Evolutionary conservation across 1,140 invertebrate species (phyloP).

Genomic region (Pseudomyrmex cubaensis): DNA sequence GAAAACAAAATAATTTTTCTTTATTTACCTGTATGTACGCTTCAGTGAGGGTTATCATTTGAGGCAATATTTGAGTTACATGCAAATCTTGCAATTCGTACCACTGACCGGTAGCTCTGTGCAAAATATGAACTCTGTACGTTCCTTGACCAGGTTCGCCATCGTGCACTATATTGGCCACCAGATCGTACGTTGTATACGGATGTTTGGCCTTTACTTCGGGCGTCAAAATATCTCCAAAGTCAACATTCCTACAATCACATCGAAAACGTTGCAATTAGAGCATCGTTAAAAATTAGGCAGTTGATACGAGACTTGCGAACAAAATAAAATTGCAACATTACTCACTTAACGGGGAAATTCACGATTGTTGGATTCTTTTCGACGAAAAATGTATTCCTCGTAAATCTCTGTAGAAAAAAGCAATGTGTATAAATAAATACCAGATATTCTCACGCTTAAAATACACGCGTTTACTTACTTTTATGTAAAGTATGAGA

Average conservation of each 20-base stretch:
- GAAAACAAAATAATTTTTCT: background rate
- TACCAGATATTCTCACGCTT: background rate
- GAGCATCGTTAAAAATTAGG: slow-evolving; percentile 43
- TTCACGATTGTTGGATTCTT: slow-evolving; percentile 99
- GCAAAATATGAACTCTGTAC: slow-evolving; percentile 97
- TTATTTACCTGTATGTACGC: slow-evolving; percentile 95
- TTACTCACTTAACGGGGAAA: slow-evolving; percentile 98
- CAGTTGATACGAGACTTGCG: slow-evolving; percentile 3
- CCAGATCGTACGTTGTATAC: slow-evolving; percentile 96
- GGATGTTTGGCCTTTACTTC: slow-evolving; percentile 92
- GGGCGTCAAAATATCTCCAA: slow-evolving; percentile 96
- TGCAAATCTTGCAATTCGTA: slow-evolving; percentile 99
- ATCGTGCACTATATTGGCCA: slow-evolving; percentile 99
- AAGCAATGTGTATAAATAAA: slow-evolving; percentile 73
- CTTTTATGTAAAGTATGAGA: slow-evolving; percentile 98
- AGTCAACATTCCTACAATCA: slow-evolving; percentile 95
- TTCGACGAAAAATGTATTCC: slow-evolving; percentile 99
- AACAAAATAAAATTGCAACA: slow-evolving; percentile 5
- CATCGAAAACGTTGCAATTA: slow-evolving; percentile 12
- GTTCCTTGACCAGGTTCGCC: slow-evolving; percentile 97
- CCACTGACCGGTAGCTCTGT: slow-evolving; percentile 95
- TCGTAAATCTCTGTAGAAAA: slow-evolving; percentile 93
- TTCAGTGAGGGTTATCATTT: slow-evolving; percentile 99
- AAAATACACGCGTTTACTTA: slow-evolving; percentile 73
- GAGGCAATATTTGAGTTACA: slow-evolving; percentile 98